Percentiles rank a stretch among this genome's conserved stretches.
Conservation (phyloP, 1,140 invertebrate genomes). For the Zaprionus davidi region DNA sequence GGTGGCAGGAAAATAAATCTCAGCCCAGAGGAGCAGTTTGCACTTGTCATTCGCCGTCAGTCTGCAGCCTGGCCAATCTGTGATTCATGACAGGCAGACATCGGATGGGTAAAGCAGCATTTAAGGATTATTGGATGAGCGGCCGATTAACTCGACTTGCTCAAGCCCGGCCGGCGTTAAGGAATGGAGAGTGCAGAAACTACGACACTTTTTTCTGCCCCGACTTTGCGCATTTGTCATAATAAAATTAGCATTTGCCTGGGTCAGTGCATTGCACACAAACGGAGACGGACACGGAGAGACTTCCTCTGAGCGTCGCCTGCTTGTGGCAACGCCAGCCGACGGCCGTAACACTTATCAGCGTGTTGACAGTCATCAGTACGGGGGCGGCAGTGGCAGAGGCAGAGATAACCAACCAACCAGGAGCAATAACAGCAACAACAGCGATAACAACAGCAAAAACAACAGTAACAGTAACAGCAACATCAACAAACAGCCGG, state of each 20-base stretch:
- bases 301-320: background rate
- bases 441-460: conserved; percentile 5
- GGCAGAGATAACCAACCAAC: background rate
- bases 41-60: conserved; percentile 1
- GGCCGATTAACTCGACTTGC: conserved; percentile 22
- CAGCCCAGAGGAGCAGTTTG: background rate
- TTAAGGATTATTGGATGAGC: conserved; percentile 52
- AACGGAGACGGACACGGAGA: background rate
- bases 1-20: conserved; percentile 36
- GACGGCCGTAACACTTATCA: conserved; percentile 59
- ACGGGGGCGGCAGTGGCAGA: conserved; percentile 6
- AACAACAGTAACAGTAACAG: conserved; percentile 13
- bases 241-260: conserved; percentile 74
- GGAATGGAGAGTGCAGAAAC: conserved; percentile 17
- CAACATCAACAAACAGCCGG: conserved; percentile 12
- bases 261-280: conserved; percentile 51
- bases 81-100: conserved; percentile 33
- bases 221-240: conserved; percentile 69
- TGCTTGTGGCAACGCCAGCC: conserved; percentile 23
- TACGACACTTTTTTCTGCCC: conserved; percentile 38
- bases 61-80: background rate
- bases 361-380: conserved; percentile 58
- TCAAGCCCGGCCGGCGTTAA: conserved; percentile 3
- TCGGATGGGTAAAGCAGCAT: conserved; percentile 24
- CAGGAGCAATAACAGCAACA: conserved; percentile 12